Conservation (phyloP, 2,113 vertebrate genomes). For the Psittacus erithacus region DNA sequence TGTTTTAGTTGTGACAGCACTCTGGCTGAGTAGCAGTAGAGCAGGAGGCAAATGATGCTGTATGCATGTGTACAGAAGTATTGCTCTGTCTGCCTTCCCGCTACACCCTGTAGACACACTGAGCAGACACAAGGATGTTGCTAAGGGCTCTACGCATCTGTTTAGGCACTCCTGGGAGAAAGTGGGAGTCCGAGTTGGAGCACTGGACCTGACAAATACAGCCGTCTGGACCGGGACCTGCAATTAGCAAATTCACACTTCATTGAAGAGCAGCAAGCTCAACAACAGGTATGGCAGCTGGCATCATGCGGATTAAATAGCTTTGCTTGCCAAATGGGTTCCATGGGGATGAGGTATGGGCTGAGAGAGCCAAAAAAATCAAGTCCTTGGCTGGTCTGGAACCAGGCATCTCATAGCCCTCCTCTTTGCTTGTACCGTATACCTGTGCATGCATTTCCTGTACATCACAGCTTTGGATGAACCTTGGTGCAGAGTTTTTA, state of each 20-base stretch:
- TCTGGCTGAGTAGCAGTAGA: neutral
- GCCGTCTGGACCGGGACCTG: constrained; percentile 84
- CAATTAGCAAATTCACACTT: constrained; percentile 91
- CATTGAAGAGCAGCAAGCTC: constrained; percentile 92
- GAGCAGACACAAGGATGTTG: neutral
- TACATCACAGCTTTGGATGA: neutral
- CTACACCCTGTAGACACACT: neutral
- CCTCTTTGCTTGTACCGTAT: neutral
- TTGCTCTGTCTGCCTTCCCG: neutral
- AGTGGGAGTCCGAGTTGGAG: constrained; percentile 84
- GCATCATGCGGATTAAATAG: neutral
- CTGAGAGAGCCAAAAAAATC: neutral
- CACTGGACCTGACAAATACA: constrained; percentile 81
- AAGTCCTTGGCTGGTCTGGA: neutral
- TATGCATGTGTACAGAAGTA: rapidly evolving
- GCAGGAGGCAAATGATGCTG: neutral
- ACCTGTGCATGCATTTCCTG: neutral
- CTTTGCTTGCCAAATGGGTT: neutral
- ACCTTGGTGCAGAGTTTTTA: neutral
- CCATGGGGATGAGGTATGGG: neutral
- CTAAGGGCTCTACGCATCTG: neutral
- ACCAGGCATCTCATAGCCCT: neutral
- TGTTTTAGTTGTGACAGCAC: neutral
- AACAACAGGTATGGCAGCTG: constrained; percentile 88
- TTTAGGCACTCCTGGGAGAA: constrained; percentile 84